Base-by-base conservation (phyloP, 2,797 vertebrate genomes). In the Channallabes apus region DNA sequence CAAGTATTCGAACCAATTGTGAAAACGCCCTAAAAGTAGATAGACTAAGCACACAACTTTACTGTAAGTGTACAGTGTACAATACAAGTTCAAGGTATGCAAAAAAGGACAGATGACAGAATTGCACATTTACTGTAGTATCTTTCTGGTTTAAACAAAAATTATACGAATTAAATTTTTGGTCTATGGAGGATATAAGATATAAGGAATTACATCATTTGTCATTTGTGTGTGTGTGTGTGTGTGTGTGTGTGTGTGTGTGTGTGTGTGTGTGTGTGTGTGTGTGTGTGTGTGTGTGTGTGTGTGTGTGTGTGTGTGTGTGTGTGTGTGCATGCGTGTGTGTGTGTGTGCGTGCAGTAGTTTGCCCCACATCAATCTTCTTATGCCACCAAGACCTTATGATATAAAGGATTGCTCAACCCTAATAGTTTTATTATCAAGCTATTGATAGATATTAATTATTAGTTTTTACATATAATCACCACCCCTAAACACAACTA, bases 381-480 rank as follows among this genome's bases (percentile, higher is more conserved):
- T 4, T 41, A 62, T 41, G 75, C 35, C 59, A 41, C 4, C 7
- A 41, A 46, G 32, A 64, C 12, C 24, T 79, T 79, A 11, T n/a
- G 22, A 62, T 41, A 41, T 32, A 32, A 38, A 65, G 38, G n/a
- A 65, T 80, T 80, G 61, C 38, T 80, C 24, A 80, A 80, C 61
- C n/a, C 24, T 80, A 65, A 80, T 51, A 18, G 78, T 80, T 80
- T 80, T 7, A 80, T 80, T 62, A 64, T 64, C 59, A 46, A 80
- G 35, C 77, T n/a, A 79, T 4, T 62, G 8, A 35, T 24, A 22
- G 35, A 64, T 46, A 65, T 80, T 46, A 61, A 58, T 62, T 38
- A 14, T 61, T 61, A 41, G 24, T 14, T 35, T 3, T 62, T 3
- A 12, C 6, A 24, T 17, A 32, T 79, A 38, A 64, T 64, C 35